Evolutionary conservation across 2,797 vertebrate genomes (phyloP).

Genomic region (Crenuchus spilurus): DNA sequence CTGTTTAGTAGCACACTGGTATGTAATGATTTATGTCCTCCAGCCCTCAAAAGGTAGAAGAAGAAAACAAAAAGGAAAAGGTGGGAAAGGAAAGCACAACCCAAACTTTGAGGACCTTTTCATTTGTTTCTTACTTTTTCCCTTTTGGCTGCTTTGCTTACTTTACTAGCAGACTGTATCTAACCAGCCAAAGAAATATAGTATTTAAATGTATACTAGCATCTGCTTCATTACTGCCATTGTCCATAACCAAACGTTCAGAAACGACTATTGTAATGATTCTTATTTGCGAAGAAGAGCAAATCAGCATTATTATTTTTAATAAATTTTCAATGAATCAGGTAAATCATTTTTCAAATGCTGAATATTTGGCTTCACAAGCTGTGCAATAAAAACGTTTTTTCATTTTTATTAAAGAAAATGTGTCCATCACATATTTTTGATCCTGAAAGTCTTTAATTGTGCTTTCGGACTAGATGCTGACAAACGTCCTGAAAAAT

Average conservation of each 20-base stretch:
- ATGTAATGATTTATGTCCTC: conserved; percentile 58
- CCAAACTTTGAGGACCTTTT: conserved; percentile 76
- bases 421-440: not conserved
- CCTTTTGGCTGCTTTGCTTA: not conserved
- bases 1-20: conserved; percentile 63
- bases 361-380: conserved; percentile 22
- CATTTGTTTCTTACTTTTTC: not conserved
- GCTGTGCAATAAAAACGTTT: not conserved
- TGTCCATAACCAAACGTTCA: not conserved
- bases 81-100: conserved; percentile 80
- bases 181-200: no score
- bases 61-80: conserved; percentile 58
- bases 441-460: conserved; percentile 81
- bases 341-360: no score
- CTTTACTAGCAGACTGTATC: no score
- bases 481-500: conserved; percentile 51
- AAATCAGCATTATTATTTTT: no score
- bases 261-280: no score
- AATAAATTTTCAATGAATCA: no score
- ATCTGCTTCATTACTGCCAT: not conserved
- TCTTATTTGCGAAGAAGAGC: not conserved
- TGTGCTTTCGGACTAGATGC: conserved; percentile 78
- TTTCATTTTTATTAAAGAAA: not conserved
- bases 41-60: conserved; percentile 60
- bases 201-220: no score